phyloP scores from a whole-genome alignment of 2,113 vertebrate species.

The Pipa parva region DNA sequence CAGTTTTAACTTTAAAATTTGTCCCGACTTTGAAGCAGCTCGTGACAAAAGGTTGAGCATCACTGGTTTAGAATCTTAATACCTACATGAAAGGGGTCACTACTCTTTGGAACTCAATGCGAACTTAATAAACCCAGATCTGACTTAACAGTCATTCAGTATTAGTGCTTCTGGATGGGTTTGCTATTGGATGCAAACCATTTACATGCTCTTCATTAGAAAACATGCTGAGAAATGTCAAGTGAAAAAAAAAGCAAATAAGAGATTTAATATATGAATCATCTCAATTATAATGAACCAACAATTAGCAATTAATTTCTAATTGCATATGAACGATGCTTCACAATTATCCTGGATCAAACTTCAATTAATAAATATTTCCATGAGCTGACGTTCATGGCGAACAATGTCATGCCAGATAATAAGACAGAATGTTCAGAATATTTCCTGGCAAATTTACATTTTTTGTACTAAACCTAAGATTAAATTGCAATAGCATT shows the following conservation, averaged over 20 bases:
- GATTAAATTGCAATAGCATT: too few relatives aligned
- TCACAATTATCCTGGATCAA: constrained; percentile 25
- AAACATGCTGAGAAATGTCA: constrained; percentile 12
- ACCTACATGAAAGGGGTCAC: constrained; percentile 10
- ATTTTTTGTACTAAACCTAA: too few relatives aligned
- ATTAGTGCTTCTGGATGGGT: not conserved
- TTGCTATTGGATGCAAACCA: not conserved
- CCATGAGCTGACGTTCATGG: not conserved
- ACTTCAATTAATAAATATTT: constrained; percentile 20
- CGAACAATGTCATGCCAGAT: not conserved
- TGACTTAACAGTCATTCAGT: constrained; percentile 14
- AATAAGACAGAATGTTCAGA: not conserved
- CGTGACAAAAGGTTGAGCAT: not conserved
- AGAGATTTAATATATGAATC: constrained; percentile 16
- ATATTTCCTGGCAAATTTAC: constrained; percentile 11
- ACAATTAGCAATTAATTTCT: constrained; percentile 34
- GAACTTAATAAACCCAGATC: not conserved
- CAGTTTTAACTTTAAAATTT: too few relatives aligned
- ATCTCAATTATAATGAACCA: not conserved
- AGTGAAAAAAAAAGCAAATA: constrained; percentile 8
- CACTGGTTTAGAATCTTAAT: constrained; percentile 20
- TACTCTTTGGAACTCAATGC: constrained; percentile 27
- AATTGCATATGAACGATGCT: constrained; percentile 20
- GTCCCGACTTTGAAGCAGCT: not conserved
- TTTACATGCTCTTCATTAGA: constrained; percentile 10